Conservation (phyloP, 2,113 vertebrate species). For the Otis tarda region DNA sequence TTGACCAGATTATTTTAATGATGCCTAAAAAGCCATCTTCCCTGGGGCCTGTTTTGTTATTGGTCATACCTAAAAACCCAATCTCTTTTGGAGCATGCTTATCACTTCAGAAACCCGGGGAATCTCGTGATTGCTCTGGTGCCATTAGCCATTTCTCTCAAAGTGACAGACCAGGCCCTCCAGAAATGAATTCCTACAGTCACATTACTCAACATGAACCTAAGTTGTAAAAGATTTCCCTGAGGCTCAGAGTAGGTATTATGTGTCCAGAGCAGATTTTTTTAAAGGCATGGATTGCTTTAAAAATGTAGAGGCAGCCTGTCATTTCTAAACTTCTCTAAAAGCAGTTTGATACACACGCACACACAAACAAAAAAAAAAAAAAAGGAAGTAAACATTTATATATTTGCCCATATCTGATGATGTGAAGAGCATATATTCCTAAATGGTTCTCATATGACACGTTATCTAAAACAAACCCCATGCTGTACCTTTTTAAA, state of each 20-base stretch:
- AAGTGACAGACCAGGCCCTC: not conserved
- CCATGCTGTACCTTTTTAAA: not conserved
- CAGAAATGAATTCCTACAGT: not conserved
- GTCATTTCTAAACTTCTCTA: not conserved
- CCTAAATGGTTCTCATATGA: rapidly evolving
- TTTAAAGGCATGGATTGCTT: not conserved
- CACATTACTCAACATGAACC: not conserved
- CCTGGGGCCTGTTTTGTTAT: not conserved
- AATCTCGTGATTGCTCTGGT: not conserved
- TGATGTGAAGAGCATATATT: not conserved
- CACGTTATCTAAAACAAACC: rapidly evolving
- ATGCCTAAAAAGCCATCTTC: not conserved
- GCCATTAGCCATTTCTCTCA: not conserved
- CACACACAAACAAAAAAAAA: not conserved
- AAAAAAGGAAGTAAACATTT: not conserved
- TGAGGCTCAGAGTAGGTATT: not conserved
- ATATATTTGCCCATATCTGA: not conserved
- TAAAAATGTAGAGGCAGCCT: not conserved
- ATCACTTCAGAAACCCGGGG: not conserved
- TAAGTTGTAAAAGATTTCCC: not conserved
- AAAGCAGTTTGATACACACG: not conserved
- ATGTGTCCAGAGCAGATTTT: not conserved
- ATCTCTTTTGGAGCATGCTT: not conserved
- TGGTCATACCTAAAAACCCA: not conserved
- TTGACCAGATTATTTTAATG: not conserved